Percentiles rank a stretch among this genome's conserved stretches.
These are phyloP conservation scores for Sakesphorus luctuosus DNA, from an alignment of 2,113 vertebrate species.

Conservation along the genomic window DNA sequence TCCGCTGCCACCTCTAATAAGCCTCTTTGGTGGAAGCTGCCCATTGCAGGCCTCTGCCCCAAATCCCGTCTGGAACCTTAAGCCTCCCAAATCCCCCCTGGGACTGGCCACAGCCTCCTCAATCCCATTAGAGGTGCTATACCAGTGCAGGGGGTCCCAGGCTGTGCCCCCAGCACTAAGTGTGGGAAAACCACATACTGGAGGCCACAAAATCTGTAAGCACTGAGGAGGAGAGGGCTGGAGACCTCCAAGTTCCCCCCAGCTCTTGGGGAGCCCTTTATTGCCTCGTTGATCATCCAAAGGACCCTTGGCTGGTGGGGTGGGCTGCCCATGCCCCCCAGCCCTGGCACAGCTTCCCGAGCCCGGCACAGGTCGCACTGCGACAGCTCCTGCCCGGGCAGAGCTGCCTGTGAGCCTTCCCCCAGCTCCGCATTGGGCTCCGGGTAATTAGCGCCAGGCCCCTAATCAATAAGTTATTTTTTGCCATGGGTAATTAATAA, in stretches of 20 bases:
- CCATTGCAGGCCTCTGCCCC: conserved; percentile 8
- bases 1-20: conserved; percentile 32
- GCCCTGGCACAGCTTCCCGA: not conserved
- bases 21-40: conserved; percentile 50
- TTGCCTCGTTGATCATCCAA: too few relatives aligned
- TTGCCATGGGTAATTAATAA: conserved; percentile 81
- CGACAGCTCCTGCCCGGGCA: not conserved
- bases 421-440: conserved; percentile 23
- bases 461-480: conserved; percentile 84
- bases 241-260: not conserved
- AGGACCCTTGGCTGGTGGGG: not conserved
- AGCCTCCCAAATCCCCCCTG: conserved; percentile 61
- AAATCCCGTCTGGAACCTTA: conserved; percentile 69
- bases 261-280: not conserved
- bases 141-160: not conserved
- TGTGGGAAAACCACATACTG: fast-evolving
- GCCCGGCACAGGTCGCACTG: conserved; percentile 19
- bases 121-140: conserved; percentile 39
- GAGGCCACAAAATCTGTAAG: not conserved
- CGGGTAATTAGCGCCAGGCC: conserved; percentile 75
- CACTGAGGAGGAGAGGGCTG: fast-evolving
- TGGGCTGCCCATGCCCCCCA: not conserved
- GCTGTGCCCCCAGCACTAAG: not conserved
- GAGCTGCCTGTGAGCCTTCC: not conserved
- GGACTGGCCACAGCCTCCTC: not conserved